Percentiles rank a stretch among this genome's conserved stretches.
Evolutionary conservation across 2,797 vertebrate species (phyloP).

Genomic region (Morus bassanus): DNA sequence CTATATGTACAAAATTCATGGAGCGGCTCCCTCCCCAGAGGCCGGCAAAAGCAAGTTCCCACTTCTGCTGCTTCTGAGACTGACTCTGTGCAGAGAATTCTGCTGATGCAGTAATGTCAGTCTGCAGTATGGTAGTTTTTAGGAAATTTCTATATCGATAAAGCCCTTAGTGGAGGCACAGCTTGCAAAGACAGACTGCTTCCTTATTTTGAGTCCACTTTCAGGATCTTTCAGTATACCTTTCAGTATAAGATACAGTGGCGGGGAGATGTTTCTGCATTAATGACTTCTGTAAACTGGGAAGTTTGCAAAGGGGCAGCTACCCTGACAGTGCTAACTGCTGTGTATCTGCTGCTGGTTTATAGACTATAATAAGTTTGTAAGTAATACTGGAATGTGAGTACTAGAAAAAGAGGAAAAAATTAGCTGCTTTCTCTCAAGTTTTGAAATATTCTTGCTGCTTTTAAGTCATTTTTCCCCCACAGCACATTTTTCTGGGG

Average conservation of each 20-base stretch:
- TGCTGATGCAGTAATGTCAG: background rate
- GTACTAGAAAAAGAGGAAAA: background rate
- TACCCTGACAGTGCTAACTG: background rate
- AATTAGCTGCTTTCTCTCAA: background rate
- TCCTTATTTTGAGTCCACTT: background rate
- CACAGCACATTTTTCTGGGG: background rate
- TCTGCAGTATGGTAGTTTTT: background rate
- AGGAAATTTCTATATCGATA: background rate
- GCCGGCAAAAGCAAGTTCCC: constrained; percentile 1
- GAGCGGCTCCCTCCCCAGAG: constrained; percentile 10
- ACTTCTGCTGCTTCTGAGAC: constrained; percentile 41
- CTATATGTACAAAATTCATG: constrained; percentile 51
- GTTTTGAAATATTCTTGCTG: background rate
- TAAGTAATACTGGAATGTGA: background rate
- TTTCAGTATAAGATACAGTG: background rate
- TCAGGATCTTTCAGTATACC: background rate
- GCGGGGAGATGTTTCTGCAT: background rate
- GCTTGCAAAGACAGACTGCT: background rate
- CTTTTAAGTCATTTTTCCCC: background rate
- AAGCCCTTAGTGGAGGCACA: background rate
- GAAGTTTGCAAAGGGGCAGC: background rate
- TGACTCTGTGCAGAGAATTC: background rate
- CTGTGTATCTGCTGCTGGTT: background rate
- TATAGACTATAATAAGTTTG: background rate
- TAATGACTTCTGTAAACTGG: background rate